Conservation (phyloP, 2,113 vertebrate species). For the Tricholaema leucomelas region DNA sequence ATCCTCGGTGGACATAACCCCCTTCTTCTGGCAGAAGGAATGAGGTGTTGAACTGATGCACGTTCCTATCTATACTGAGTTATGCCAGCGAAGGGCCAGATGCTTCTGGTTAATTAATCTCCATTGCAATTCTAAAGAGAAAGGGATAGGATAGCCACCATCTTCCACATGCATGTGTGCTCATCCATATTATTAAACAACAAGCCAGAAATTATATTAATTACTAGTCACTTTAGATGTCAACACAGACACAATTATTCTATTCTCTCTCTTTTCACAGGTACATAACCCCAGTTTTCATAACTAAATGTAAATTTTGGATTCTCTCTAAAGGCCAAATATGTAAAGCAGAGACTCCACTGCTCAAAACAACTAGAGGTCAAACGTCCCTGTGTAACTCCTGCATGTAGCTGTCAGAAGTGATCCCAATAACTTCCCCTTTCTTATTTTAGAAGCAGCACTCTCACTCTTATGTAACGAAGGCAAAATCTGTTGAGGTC, state of each 20-base stretch:
- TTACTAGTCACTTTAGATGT: background rate
- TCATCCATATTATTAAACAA: background rate
- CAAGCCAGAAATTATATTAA: background rate
- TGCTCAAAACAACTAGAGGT: background rate
- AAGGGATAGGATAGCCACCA: background rate
- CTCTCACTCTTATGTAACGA: conserved; percentile 48
- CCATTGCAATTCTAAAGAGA: background rate
- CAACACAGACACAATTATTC: background rate
- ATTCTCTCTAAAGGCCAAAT: background rate
- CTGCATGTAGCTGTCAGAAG: conserved; percentile 35
- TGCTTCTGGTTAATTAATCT: background rate
- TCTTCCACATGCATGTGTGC: background rate
- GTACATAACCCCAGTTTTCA: background rate
- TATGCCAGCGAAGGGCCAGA: background rate
- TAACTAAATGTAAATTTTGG: background rate
- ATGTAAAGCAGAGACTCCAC: background rate
- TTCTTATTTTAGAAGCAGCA: conserved; percentile 63
- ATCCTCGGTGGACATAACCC: background rate
- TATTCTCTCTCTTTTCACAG: background rate
- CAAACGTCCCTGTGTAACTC: conserved; percentile 17
- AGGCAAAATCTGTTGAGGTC: conserved; percentile 54
- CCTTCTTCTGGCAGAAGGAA: background rate
- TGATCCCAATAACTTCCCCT: conserved; percentile 43
- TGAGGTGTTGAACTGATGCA: background rate
- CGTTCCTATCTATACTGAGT: background rate